These are phyloP conservation scores for Hippocampus barbouri DNA, from an alignment of 2,113 vertebrate species.

Conservation along the genomic window DNA sequence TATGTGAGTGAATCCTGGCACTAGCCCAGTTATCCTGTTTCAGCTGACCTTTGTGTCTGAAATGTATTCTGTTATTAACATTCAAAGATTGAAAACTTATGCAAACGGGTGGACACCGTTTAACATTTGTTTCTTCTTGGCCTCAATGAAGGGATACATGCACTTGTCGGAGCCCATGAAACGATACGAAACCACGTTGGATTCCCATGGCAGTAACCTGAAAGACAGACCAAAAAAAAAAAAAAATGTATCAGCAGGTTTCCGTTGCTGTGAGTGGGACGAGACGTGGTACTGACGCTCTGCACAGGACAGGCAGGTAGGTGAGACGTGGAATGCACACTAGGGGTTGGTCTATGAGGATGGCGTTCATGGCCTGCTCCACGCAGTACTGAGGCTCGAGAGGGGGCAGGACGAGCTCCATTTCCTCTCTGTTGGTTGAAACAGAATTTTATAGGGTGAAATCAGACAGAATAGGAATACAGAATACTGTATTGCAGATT, in stretches of 20 bases:
- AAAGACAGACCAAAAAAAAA: constrained; percentile 6
- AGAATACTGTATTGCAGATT: too few relatives aligned
- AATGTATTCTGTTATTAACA: not conserved
- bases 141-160: constrained; percentile 63
- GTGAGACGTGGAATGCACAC: constrained; percentile 57
- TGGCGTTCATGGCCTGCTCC: constrained; percentile 61
- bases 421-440: constrained; percentile 48
- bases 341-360: constrained; percentile 59
- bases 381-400: constrained; percentile 64
- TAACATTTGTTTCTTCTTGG: constrained; percentile 31
- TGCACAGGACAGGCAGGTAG: constrained; percentile 55
- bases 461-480: not conserved
- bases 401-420: constrained; percentile 43
- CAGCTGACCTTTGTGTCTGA: constrained; percentile 1
- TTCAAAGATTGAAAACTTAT: not conserved
- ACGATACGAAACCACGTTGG: constrained; percentile 51
- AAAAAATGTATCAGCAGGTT: not conserved
- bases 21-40: constrained; percentile 10
- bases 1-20: constrained; percentile 16
- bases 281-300: constrained; percentile 41
- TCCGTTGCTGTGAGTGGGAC: not conserved
- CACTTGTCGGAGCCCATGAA: constrained; percentile 67
- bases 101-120: constrained; percentile 10
- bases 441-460: not conserved
- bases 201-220: constrained; percentile 68